Conservation (phyloP, 2,113 vertebrate genomes). For the Felis chaus region DNA sequence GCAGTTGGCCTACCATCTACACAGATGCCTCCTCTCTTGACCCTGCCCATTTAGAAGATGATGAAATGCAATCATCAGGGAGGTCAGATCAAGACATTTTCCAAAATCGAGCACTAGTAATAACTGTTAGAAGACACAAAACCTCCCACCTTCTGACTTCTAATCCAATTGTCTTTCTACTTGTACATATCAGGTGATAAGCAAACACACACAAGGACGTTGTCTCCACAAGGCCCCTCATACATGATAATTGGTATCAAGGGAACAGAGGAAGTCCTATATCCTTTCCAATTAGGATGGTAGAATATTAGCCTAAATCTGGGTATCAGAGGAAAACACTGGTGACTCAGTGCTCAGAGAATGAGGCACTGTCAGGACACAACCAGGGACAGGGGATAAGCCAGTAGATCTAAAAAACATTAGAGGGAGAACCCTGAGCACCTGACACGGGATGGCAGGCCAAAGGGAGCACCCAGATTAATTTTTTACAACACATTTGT, state of each 20-base stretch:
- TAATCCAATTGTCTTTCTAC: background rate
- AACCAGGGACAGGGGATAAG: background rate
- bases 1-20: background rate
- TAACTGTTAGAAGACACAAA: background rate
- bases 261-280: background rate
- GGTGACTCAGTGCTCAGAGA: background rate
- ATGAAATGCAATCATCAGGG: background rate
- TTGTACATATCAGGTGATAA: background rate
- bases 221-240: background rate
- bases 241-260: background rate
- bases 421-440: background rate
- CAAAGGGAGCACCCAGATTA: background rate
- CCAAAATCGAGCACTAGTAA: background rate
- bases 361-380: background rate
- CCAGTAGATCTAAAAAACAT: background rate
- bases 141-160: background rate
- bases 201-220: background rate
- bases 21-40: background rate
- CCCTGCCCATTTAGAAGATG: background rate
- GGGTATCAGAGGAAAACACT: background rate
- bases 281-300: background rate
- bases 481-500: background rate
- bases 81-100: background rate
- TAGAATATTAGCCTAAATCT: background rate
- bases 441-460: rapidly evolving